Evolutionary conservation across 1,140 invertebrate genomes (phyloP), one percentile per base, ranked within the genome.

Genomic region (Luehdorfia chinensis): DNA sequence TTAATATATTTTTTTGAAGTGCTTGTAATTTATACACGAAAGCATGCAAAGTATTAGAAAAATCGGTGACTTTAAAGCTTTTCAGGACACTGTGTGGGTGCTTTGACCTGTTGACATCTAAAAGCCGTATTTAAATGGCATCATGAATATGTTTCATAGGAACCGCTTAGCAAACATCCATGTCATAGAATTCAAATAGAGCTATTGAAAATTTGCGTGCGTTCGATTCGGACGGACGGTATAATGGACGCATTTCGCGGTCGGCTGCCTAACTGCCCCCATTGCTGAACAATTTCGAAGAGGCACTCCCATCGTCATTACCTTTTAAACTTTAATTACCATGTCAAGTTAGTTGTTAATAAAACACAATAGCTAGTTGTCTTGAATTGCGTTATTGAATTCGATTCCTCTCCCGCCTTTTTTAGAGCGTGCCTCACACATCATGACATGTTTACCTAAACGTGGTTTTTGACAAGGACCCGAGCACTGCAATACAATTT

Each of bases 231-330:
- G 32, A 34, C 31, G 15, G 32, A 2, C 15, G 9, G 9, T 36
- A 39, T 39, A 39, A 39, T 39, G 36, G 21, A 1, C 6, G 21
- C 36, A 39, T 27, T 39, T 39, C 36, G 36, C 36, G 36, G 13
- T 39, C 36, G 36, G 21, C 13, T 39, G 11, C 19, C 36, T 15
- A 27, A 39, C 21, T 14, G 36, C 7, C 21, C 36, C 21, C 21
- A 9, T 23, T 39, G 36, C 21, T 15, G 12, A 27, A 39, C 36
- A 39, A 39, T 39, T 12, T 9, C 11, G 19, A 11, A 5, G 12
- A 13, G 36, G 6, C 36, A 21, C 36, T 7, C 36, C 34, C 34
- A 19, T 12, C 16, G 9, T 41, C 11, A 27, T 23, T 25, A 14
- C 36, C 13, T 14, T 7, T 14, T 8, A 39, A 41, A 27, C 36